Conservation (phyloP, 2,113 vertebrate genomes). For the Tringa solitaria region DNA sequence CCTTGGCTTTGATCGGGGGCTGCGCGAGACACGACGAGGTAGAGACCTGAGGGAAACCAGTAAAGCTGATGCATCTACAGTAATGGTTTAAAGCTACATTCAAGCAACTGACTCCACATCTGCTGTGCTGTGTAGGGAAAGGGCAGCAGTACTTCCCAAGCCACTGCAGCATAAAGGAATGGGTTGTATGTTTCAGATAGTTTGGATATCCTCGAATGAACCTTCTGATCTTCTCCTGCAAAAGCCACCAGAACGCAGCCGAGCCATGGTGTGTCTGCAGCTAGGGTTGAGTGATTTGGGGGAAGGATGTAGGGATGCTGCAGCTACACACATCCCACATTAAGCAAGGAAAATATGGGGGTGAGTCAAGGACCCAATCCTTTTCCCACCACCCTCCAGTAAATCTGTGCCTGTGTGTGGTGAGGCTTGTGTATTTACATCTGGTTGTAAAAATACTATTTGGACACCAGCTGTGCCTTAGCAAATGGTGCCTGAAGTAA, state of each 20-base stretch:
- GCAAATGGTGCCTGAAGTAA: not conserved
- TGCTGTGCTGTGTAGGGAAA: not conserved
- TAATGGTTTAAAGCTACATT: not conserved
- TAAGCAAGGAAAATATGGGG: not conserved
- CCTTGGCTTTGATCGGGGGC: not conserved
- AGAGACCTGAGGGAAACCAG: not conserved
- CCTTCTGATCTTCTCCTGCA: not conserved
- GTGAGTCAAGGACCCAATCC: not conserved
- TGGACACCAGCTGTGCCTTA: not conserved
- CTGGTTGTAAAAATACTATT: not conserved
- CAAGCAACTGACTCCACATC: not conserved
- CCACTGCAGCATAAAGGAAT: not conserved
- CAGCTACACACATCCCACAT: not conserved
- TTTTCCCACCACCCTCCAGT: not conserved
- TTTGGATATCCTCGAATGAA: not conserved
- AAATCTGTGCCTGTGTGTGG: not conserved
- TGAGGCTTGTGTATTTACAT: not conserved
- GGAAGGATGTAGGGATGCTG: fast-evolving
- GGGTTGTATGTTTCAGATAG: not conserved
- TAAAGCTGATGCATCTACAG: not conserved
- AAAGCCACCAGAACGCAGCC: not conserved
- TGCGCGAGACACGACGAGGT: not conserved
- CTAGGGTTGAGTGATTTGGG: not conserved
- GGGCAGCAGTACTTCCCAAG: not conserved
- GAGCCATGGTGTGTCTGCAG: not conserved